Percentiles rank a stretch among this genome's conserved stretches.
These are phyloP conservation scores for Oceanodroma tethys DNA, from an alignment of 2,113 vertebrate genomes.

Conservation along the genomic window DNA sequence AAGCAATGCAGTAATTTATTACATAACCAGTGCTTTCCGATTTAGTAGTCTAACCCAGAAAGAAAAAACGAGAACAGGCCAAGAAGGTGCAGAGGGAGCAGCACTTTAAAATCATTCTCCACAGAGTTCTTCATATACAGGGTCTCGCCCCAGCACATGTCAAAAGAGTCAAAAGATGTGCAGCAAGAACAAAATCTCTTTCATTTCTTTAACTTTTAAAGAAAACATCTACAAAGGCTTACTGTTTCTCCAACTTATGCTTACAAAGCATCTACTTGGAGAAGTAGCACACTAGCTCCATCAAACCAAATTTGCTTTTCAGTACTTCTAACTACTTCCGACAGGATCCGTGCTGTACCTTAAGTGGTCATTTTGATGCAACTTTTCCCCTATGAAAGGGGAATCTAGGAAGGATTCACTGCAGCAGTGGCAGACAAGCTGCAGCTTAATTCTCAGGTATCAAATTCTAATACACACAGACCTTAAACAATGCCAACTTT, in stretches of 20 bases:
- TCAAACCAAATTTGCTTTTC: background rate
- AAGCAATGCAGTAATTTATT: constrained; percentile 84
- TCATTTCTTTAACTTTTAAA: background rate
- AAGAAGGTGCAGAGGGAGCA: background rate
- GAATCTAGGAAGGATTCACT: background rate
- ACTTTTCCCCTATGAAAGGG: background rate
- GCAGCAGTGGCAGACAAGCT: background rate
- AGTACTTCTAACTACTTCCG: background rate
- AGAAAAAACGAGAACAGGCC: constrained; percentile 28
- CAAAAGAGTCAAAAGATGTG: constrained; percentile 42
- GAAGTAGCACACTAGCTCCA: background rate
- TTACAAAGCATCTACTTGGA: background rate
- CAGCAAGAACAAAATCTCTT: constrained; percentile 42
- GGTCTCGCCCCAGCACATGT: background rate
- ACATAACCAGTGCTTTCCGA: constrained; percentile 81
- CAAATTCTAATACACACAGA: background rate
- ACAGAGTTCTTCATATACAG: background rate
- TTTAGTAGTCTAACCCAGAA: constrained; percentile 72
- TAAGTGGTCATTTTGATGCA: background rate
- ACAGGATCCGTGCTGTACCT: background rate
- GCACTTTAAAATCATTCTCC: background rate
- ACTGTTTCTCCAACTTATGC: background rate
- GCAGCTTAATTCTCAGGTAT: background rate
- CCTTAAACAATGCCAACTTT: background rate
- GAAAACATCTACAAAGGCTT: background rate